phyloP scores from a whole-genome alignment of 2,113 vertebrate genomes.

The Channa argus region DNA sequence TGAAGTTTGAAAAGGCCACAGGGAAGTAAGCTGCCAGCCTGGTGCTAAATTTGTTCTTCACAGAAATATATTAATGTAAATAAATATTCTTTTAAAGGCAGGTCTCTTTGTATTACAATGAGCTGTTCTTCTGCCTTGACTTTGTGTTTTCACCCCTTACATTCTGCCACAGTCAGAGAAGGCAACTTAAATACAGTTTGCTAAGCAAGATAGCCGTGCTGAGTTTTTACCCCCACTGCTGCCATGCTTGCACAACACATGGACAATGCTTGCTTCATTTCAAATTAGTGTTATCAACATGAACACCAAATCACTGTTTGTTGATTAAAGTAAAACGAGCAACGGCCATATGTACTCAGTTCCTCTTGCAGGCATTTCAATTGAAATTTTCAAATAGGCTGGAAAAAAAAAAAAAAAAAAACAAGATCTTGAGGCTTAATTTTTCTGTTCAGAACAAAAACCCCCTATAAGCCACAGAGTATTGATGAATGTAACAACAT shows the following conservation, averaged over 20 bases:
- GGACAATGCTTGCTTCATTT: not conserved
- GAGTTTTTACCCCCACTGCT: constrained; percentile 8
- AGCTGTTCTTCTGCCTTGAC: not conserved
- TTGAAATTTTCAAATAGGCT: constrained; percentile 19
- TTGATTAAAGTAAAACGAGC: constrained; percentile 8
- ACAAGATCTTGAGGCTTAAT: constrained; percentile 15
- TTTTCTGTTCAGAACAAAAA: constrained; percentile 23
- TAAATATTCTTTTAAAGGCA: not conserved
- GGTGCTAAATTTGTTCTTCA: not conserved
- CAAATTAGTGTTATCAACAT: constrained; percentile 4
- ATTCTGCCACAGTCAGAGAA: not conserved
- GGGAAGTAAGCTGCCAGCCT: not conserved
- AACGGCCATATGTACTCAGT: not conserved
- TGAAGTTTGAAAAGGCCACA: not conserved
- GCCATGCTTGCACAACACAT: constrained; percentile 4
- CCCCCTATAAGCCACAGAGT: constrained; percentile 26
- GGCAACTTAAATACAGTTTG: not conserved
- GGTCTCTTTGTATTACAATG: not conserved
- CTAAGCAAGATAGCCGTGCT: not conserved
- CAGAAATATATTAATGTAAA: not conserved
- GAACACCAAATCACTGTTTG: constrained; percentile 6
- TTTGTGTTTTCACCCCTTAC: not conserved
- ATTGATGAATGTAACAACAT: constrained; percentile 38
- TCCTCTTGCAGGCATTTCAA: constrained; percentile 19
- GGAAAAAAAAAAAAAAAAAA: constrained; percentile 1